A percentile compares a stretch with the other conserved stretches of the same genome.
phyloP scores from a whole-genome alignment of 2,888 invertebrate genomes.

The Pristionchus entomophagus region DNA sequence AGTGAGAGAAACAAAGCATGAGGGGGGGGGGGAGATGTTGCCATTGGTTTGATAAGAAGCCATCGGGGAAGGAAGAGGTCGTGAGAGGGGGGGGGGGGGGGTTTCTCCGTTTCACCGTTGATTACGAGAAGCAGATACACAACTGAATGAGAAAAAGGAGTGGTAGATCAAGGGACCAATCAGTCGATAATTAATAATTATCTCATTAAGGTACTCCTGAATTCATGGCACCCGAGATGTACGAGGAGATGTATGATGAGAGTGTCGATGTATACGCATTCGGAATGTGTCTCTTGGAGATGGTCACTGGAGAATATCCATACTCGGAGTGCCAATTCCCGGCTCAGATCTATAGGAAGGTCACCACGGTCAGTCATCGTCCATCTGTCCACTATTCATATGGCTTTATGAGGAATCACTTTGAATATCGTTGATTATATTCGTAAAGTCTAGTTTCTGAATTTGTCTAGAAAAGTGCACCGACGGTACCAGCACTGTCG shows the following conservation, averaged over 20 bases:
- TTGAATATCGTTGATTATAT: no score
- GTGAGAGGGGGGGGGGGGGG: background rate
- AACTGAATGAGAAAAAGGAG: background rate
- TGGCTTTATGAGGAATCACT: no score
- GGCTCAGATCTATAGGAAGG: conserved; percentile 98
- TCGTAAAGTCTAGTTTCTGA: no score
- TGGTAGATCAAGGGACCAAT: background rate
- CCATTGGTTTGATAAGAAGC: conserved; percentile 26
- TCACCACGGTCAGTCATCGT: conserved; percentile 93
- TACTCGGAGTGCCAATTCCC: conserved; percentile 98
- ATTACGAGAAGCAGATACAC: background rate
- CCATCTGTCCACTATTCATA: no score
- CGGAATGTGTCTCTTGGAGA: conserved; percentile 99
- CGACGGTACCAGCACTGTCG: no score
- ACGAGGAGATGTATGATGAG: conserved; percentile 99
- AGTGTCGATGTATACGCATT: conserved; percentile 99
- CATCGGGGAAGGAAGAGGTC: background rate
- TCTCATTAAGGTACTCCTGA: conserved; percentile 66
- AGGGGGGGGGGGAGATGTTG: conserved; percentile 8
- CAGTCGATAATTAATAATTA: background rate
- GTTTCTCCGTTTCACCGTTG: background rate
- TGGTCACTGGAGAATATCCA: conserved; percentile 99
- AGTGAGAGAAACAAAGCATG: background rate
- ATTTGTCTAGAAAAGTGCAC: no score
- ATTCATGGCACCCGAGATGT: conserved; percentile 86